Evolutionary conservation across 2,797 vertebrate genomes (phyloP), one percentile per base, ranked within the genome.

Genomic region (Apogon talboti): DNA sequence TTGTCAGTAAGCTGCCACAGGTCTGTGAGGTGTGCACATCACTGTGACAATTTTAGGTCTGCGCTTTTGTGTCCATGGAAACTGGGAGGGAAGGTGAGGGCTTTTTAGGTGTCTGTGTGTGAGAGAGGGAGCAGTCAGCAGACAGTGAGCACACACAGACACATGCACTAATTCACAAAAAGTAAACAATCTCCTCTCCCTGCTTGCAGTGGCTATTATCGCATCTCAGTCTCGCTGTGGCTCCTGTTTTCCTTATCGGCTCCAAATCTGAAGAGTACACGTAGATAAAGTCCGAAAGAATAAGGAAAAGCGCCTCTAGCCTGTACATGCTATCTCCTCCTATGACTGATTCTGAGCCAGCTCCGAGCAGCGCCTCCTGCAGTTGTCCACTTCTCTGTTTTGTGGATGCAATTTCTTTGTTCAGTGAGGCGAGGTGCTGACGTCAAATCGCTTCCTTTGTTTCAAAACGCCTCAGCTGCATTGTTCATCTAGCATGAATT

Each of bases 51-150:
- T 82, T 87, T 90, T 85, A 90, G 83, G 74, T 70, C 74, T 67
- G 69, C 73, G 82, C 76, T 85, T 91, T 84, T 79, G 92, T 93
- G 90, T 85, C 92, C 93, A 93, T 94, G 93, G 92, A 82, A 94
- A 94, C 92, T 13, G 56, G 85, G 79, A 84, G 69, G 65, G 78
- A 82, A 89, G 85, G 86, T 90, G 87, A 90, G 84, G 78, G 76
- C 76, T 81, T 87, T 76, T 74, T 40, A 55, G 66, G 82, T 81
- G 58, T 71, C 50, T 67, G 65, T 65, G 51, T 54, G 66, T 74
- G 55, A 53, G 46, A 49, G 60, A 51, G 54, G 35, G 46, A 59
- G 52, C 62, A 73, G 68, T 77, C 71, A 43, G 46, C 61, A 85
- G 82, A 78, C 60, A 55, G 55, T 11, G 48, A 66, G 18, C 60